A percentile compares a stretch with the other conserved stretches of the same genome.
Conservation (phyloP, 2,113 vertebrate species). For the Ia io region DNA sequence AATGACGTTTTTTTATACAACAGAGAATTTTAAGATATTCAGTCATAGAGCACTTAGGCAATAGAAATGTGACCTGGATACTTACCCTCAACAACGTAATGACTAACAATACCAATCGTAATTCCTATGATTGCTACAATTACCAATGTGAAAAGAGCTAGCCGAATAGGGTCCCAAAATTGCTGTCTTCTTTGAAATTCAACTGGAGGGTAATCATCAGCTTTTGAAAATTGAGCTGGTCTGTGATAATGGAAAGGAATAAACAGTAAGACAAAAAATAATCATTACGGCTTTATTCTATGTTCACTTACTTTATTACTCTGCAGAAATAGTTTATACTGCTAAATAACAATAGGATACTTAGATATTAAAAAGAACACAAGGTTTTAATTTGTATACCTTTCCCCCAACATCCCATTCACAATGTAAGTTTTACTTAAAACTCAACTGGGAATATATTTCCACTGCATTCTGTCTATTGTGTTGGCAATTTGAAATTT, state of each 20-base stretch:
- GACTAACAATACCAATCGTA: conserved; percentile 71
- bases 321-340: background rate
- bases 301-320: background rate
- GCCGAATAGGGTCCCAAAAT: conserved; percentile 67
- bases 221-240: conserved; percentile 66
- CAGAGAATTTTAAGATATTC: conserved; percentile 34
- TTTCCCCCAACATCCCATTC: background rate
- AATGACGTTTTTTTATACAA: conserved; percentile 13
- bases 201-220: conserved; percentile 48
- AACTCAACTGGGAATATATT: background rate
- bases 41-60: background rate
- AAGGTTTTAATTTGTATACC: background rate
- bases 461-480: background rate
- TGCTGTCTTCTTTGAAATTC: conserved; percentile 65
- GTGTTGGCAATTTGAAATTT: background rate
- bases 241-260: conserved; percentile 52
- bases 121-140: conserved; percentile 73
- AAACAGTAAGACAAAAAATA: background rate
- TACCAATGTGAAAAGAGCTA: conserved; percentile 61
- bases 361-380: background rate
- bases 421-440: background rate
- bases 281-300: background rate
- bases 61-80: conserved; percentile 36
- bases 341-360: background rate
- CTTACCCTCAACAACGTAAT: conserved; percentile 73